Base-by-base conservation (phyloP, 2,888 invertebrate genomes). In the Adelphocoris suturalis region DNA sequence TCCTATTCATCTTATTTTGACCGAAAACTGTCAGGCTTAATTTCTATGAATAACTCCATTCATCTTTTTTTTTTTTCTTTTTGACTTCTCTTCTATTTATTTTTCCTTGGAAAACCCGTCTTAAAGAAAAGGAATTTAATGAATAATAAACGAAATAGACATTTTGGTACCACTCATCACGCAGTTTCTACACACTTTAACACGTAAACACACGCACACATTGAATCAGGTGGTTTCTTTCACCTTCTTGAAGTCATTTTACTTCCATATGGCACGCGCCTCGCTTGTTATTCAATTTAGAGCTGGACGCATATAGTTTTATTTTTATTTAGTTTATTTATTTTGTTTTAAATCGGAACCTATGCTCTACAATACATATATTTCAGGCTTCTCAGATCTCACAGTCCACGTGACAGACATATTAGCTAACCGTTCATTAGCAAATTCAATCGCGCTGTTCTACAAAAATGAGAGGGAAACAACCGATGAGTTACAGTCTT, bases 111-210 rank as follows among this genome's bases (percentile, higher is more conserved):
- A 19, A 52, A 52, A 52, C n/a, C 48, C n/a, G 27, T 27, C 23
- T 82, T 82, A 80, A 46, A 61, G 28, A 61, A 57, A 27, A 23
- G 37, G 57, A 13, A 61, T 85, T 57, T 27, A 61, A 55, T 85
- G 0, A 37, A 82, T 85, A 12, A 61, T 57, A 3, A 61, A 61
- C 61, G 61, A 61, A 48, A 85, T 55, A 52, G 57, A 61, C 9
- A 28, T 85, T 85, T 57, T 46, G 48, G 48, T 52, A 82, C 19
- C 82, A 82, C 82, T 52, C 52, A 82, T 82, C 82, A 82, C 82
- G 82, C 82, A 82, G 52, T 52, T 48, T 52, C 27, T 52, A 48
- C 52, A 82, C 82, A 82, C 19, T 82, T 23, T 82, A 82, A 48
- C 48, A 82, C n/a, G 23, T 82, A 82, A 37, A 80, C 80, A 48